Base-by-base conservation (phyloP, 2,797 vertebrate genomes). In the Bufotes viridis region DNA sequence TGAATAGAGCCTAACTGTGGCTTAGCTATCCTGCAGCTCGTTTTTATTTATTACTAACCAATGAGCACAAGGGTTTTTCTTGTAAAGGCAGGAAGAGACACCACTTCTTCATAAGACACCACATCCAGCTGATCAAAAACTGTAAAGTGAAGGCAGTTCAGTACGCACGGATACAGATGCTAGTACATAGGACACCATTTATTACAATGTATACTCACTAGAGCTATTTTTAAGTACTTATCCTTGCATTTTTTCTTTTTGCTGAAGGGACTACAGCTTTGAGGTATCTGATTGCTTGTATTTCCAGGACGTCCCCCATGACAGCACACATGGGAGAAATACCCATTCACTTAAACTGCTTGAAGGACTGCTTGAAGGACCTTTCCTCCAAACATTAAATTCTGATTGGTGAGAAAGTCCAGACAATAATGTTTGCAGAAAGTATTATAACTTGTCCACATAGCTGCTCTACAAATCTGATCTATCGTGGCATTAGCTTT, bases 231-330 rank as follows among this genome's bases (percentile, higher is more conserved):
- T 99, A 99, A 94, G 90, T 99, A 99, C 92, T 99, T 99, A 96
- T 99, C 98, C 95, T 99, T 99, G 94, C 96, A 99, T 90, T 99
- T 99, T 94, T 99, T 99, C 92, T 99, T 99, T 94, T 99, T 99
- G 82, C 97, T 97, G 10, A 99, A 99, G 0, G 97, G 97, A 91
- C 97, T 98, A 92, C 98, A 99, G 91, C 96, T 98, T 0, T 96
- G 97, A 58, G 94, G 94, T 0, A 94, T 95, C 12, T 93, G 93
- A 49, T 90, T 94, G 70, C 94, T 92, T 90, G 97, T 97, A 92
- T 95, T 96, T n/a, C n/a, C n/a, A n/a, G n/a, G n/a, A n/a, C n/a
- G n/a, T n/a, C n/a, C n/a, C n/a, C n/a, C n/a, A n/a, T n/a, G n/a
- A n/a, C n/a, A n/a, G n/a, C n/a, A n/a, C n/a, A n/a, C n/a, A n/a